These are phyloP conservation scores for Drosophila triauraria DNA, from an alignment of 1,140 invertebrate genomes.

Conservation along the genomic window DNA sequence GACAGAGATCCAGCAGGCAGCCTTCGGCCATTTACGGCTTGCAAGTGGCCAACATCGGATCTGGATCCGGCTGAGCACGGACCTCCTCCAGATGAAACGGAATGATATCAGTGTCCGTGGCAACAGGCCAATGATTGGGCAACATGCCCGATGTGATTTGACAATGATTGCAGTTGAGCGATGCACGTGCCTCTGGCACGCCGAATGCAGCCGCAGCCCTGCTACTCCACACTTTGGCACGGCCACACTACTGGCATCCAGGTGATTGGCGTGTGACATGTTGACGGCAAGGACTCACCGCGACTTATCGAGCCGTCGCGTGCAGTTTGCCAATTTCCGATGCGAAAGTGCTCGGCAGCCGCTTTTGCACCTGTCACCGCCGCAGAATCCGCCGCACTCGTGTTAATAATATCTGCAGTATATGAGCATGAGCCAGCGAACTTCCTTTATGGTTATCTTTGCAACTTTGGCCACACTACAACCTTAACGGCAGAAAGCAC, in stretches of 20 bases:
- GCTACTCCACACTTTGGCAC: not conserved
- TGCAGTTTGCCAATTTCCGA: conserved; percentile 66
- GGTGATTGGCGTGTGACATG: conserved; percentile 43
- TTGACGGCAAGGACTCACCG: conserved; percentile 26
- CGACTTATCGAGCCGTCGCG: conserved; percentile 42
- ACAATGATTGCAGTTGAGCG: conserved; percentile 48
- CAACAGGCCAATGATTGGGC: conserved; percentile 30
- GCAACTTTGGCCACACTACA: conserved; percentile 17
- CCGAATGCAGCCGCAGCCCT: not conserved
- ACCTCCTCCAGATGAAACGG: not conserved
- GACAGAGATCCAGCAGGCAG: not conserved
- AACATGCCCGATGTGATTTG: conserved; percentile 43
- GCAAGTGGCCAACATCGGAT: not conserved
- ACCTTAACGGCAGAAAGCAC: not conserved
- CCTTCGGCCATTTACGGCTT: conserved; percentile 9
- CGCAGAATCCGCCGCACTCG: conserved; percentile 14
- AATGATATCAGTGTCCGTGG: conserved; percentile 21
- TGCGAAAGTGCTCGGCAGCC: conserved; percentile 36
- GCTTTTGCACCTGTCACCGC: conserved; percentile 17
- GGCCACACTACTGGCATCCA: not conserved
- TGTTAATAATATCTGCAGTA: conserved; percentile 20
- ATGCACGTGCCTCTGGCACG: conserved; percentile 7
- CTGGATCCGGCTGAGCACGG: not conserved
- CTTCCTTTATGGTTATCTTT: conserved; percentile 20
- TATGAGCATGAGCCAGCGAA: conserved; percentile 15